phyloP scores from a whole-genome alignment of 1,140 invertebrate species.

The Brachionus calyciflorus region DNA sequence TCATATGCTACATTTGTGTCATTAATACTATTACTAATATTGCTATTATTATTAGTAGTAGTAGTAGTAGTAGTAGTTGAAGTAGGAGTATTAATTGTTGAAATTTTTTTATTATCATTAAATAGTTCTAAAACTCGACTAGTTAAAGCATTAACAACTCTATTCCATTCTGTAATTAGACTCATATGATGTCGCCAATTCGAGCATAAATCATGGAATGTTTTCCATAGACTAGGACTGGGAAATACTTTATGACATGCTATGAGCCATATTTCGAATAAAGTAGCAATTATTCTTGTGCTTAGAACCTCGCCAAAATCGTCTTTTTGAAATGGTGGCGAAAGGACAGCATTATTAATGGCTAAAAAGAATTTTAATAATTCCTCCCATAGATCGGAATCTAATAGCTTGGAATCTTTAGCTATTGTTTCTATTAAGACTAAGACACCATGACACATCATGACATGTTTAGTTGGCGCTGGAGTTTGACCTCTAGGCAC shows the following conservation, averaged over 20 bases:
- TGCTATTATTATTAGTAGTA: no score
- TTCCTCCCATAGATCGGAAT: conserved; percentile 83
- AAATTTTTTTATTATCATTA: no score
- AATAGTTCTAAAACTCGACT: conserved; percentile 77
- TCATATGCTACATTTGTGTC: conserved; percentile 57
- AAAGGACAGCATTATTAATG: conserved; percentile 84
- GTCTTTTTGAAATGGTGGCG: conserved; percentile 83
- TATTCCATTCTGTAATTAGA: conserved; percentile 89
- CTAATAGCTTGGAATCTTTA: conserved; percentile 72
- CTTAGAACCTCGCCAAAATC: conserved; percentile 90
- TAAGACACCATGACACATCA: conserved; percentile 88
- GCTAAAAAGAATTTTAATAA: conserved; percentile 82
- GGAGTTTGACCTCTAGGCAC: conserved; percentile 74
- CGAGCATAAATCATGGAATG: conserved; percentile 82
- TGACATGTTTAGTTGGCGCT: conserved; percentile 77
- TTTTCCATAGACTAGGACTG: conserved; percentile 90
- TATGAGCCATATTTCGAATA: conserved; percentile 90
- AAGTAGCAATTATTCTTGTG: conserved; percentile 83
- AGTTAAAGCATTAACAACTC: conserved; percentile 83
- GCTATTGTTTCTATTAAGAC: conserved; percentile 81
- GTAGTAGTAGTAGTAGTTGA: no score
- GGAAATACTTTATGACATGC: conserved; percentile 82
- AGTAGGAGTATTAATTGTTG: no score
- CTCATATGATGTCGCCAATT: conserved; percentile 87
- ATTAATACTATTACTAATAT: no score